Evolutionary conservation across 2,797 vertebrate species (phyloP).

Genomic region (Fistularia commersonii): DNA sequence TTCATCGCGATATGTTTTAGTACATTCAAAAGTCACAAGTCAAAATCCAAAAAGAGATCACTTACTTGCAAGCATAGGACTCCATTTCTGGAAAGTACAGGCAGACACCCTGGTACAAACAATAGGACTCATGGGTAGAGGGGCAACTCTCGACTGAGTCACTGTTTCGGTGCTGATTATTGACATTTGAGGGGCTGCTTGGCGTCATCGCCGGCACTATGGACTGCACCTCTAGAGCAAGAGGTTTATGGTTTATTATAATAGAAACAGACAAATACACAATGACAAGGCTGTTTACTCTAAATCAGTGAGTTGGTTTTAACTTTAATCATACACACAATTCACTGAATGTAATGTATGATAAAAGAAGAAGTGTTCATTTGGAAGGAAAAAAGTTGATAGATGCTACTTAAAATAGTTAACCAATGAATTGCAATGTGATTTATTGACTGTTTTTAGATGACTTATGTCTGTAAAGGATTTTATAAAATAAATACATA

Average conservation of each 20-base stretch:
- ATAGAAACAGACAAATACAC: conserved; percentile 3
- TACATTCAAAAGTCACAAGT: background rate
- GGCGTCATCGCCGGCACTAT: conserved; percentile 38
- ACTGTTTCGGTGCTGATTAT: conserved; percentile 29
- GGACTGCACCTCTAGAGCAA: conserved; percentile 30
- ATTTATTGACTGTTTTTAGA: too few species aligned
- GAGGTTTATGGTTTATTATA: background rate
- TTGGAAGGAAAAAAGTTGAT: too few species aligned
- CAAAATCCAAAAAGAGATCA: conserved; percentile 18
- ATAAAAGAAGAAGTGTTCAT: too few species aligned
- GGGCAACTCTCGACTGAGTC: conserved; percentile 75
- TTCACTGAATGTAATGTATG: too few species aligned
- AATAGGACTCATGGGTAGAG: conserved; percentile 79
- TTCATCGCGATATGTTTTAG: background rate
- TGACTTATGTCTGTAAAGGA: too few species aligned
- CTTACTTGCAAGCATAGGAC: conserved; percentile 91
- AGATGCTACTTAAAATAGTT: too few species aligned
- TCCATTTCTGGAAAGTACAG: conserved; percentile 82
- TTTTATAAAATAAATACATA: too few species aligned
- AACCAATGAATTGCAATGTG: too few species aligned
- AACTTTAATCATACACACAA: background rate
- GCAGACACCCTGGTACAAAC: conserved; percentile 84
- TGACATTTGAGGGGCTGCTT: conserved; percentile 43
- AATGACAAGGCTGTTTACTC: background rate
- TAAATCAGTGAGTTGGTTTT: background rate